Evolutionary conservation across 2,888 invertebrate genomes (phyloP).

Genomic region (Sarcophaga subvicina): DNA sequence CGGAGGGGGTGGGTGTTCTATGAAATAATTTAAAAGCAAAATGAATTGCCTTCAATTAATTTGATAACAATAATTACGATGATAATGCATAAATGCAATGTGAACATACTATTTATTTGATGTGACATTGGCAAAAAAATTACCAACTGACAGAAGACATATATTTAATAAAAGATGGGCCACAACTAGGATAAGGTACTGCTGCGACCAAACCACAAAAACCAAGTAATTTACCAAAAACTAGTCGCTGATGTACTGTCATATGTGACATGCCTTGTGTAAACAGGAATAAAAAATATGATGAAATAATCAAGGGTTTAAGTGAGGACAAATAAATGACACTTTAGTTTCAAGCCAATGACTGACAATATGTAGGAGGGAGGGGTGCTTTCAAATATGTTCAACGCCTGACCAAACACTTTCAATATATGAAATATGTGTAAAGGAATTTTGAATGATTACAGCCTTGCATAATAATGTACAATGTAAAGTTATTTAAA

Average conservation of each 20-base stretch:
- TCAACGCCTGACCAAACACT: constrained; percentile 39
- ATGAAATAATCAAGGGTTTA: constrained; percentile 60
- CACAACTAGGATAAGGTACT: constrained; percentile 43
- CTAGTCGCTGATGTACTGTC: constrained; percentile 39
- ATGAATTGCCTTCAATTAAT: constrained; percentile 77
- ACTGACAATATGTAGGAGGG: constrained; percentile 39
- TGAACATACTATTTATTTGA: constrained; percentile 62
- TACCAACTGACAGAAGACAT: constrained; percentile 57
- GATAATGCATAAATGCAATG: constrained; percentile 65
- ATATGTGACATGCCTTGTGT: constrained; percentile 59
- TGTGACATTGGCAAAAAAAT: constrained; percentile 56
- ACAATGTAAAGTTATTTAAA: constrained; percentile 55
- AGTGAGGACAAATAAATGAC: constrained; percentile 60
- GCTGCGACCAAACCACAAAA: constrained; percentile 47
- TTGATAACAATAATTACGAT: constrained; percentile 70
- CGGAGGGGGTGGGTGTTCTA: constrained; percentile 40
- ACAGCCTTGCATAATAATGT: neutral
- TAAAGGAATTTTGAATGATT: constrained; percentile 64
- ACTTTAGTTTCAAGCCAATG: constrained; percentile 30
- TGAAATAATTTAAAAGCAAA: constrained; percentile 25
- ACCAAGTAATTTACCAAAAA: constrained; percentile 45
- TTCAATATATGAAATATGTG: constrained; percentile 49
- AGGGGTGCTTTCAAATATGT: constrained; percentile 54
- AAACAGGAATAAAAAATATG: constrained; percentile 40
- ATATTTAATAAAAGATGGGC: constrained; percentile 33